Evolutionary conservation across 2,113 vertebrate species (phyloP), one percentile per base, ranked within the genome.

Genomic region (Myotis davidii): DNA sequence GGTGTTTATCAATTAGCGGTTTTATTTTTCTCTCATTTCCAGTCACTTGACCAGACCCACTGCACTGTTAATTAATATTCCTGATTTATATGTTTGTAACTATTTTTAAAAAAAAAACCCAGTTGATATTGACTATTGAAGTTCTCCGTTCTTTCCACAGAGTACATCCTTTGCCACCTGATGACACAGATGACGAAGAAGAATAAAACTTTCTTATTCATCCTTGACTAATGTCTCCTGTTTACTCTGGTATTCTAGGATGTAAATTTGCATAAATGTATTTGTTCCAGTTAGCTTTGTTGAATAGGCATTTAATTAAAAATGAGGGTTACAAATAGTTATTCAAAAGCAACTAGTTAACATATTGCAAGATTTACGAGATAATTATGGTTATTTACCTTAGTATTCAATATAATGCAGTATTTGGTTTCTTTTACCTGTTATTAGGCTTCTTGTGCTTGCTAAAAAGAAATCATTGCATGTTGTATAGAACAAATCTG

Each of bases 131-230:
- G 17, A 78, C 20, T 95, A 74, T 21, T 94, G 39, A 87, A 97
- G 34, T 96, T 97, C n/a, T 97, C 50, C 92, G 2, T 82, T 91
- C 65, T 88, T 85, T 91, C 67, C 59, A 45, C 96, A 98, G 98
- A 97, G 59, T 94, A 85, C 0, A 21, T 21, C 86, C 95, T 64
- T 94, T 98, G 96, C 94, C 96, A 70, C 93, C 92, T 59, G 97
- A 95, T 90, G 67, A 97, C 59, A 72, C 78, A 1, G 91, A 98
- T 90, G 97, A 97, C 0, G 93, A 91, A 39, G 96, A 98, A 59
- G 97, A 98, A 34, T 74, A 97, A 93, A 97, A 96, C 70, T 96
- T 91, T 91, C 21, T 90, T 87, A 95, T 76, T 0, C 18, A 72
- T 82, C 72, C 78, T 93, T 52, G n/a, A 94, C 74, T 87, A 91